Evolutionary conservation across 2,888 invertebrate genomes (phyloP).

Genomic region (Gandaritis pyraliata): DNA sequence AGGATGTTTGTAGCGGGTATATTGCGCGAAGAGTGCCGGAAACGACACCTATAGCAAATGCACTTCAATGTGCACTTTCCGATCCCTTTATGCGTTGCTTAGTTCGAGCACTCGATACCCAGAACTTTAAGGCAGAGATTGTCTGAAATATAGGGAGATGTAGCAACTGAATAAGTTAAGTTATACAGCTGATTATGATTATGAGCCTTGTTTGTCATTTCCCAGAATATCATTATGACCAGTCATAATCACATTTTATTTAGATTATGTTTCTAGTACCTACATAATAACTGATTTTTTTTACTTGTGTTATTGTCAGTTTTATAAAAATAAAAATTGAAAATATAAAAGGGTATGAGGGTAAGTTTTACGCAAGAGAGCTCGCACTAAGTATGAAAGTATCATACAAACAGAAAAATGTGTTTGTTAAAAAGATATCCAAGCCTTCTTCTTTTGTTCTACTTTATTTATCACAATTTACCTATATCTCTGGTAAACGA

Average conservation of each 20-base stretch:
- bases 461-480: too few species aligned
- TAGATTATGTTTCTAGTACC: too few species aligned
- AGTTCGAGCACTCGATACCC: constrained; percentile 53
- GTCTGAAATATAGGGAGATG: too few species aligned
- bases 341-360: not conserved
- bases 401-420: constrained; percentile 9
- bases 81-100: constrained; percentile 57
- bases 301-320: too few species aligned
- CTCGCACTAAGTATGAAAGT: constrained; percentile 13
- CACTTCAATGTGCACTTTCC: constrained; percentile 63
- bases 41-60: constrained; percentile 67
- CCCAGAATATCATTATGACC: too few species aligned
- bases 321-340: too few species aligned
- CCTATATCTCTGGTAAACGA: too few species aligned
- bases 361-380: constrained; percentile 1
- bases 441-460: constrained; percentile 40
- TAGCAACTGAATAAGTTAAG: too few species aligned
- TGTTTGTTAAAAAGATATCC: constrained; percentile 59
- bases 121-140: constrained; percentile 28
- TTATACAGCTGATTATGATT: too few species aligned
- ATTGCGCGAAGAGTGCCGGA: constrained; percentile 53
- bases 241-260: too few species aligned
- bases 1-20: constrained; percentile 46
- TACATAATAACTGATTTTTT: too few species aligned
- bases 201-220: too few species aligned